phyloP scores from a whole-genome alignment of 2,797 vertebrate genomes.

The Enteromius fasciolatus region DNA sequence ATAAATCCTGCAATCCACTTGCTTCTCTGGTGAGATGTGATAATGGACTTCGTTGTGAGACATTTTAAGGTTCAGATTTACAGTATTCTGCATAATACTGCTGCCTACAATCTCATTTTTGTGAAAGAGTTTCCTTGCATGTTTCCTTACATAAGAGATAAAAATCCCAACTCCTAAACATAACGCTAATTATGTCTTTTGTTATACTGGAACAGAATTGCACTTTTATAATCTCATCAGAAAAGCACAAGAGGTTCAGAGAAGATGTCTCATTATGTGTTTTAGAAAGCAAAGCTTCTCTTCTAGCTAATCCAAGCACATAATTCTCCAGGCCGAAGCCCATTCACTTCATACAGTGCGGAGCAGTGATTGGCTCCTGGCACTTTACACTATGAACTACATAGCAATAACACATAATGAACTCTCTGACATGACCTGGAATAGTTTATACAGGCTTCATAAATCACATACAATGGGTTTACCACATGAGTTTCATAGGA shows the following conservation, averaged over 20 bases:
- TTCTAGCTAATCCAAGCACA: constrained; percentile 16
- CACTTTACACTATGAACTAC: background rate
- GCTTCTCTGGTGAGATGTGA: background rate
- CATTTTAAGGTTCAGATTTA: constrained; percentile 19
- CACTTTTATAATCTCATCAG: background rate
- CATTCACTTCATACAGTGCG: constrained; percentile 6
- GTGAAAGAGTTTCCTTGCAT: background rate
- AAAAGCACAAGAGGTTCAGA: background rate
- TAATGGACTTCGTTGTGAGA: background rate
- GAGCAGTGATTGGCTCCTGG: background rate
- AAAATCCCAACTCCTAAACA: background rate
- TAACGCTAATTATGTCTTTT: background rate
- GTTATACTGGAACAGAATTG: background rate
- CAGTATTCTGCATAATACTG: constrained; percentile 67
- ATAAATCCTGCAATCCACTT: constrained; percentile 22
- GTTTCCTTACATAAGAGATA: background rate
- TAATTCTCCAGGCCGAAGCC: background rate
- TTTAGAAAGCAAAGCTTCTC: constrained; percentile 9
- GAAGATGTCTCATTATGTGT: background rate
- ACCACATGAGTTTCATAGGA: background rate
- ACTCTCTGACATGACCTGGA: constrained; percentile 1
- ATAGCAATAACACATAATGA: background rate
- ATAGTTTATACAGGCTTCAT: constrained; percentile 1
- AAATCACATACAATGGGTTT: background rate
- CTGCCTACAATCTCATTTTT: background rate